Evolutionary conservation across 2,888 invertebrate species (phyloP), one percentile per base, ranked within the genome.

Genomic region (Calameuta idolon): DNA sequence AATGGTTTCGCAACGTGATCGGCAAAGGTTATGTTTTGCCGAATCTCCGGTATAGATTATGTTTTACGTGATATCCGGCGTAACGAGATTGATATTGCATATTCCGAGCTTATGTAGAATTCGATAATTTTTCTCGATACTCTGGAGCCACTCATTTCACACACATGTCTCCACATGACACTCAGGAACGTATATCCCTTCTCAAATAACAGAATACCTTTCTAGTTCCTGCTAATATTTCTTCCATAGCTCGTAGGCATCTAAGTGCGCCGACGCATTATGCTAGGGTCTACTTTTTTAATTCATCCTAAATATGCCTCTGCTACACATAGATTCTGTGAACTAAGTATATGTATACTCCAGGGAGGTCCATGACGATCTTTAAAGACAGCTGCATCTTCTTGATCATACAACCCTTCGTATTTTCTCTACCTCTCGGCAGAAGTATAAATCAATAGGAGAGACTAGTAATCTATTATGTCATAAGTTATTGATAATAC

Each of bases 81-180:
- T 75, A 75, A 77, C 15, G 75, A 77, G 69, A 37, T 77, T 40
- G 34, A 77, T 71, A 77, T 77, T 77, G 77, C 77, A 69, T 34
- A 23, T 55, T 71, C 75, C 68, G 34, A 77, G 34, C 55, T 69
- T 71, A 71, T 69, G 11, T 12, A 71, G 15, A 75, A 75, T 77
- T 75, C 71, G 68, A 69, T 12, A 40, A 77, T 75, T 37, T 33
- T 34, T 75, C 37, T 33, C 69, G 71, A 77, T 69, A 75, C 77
- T 55, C 15, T 77, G 71, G 55, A 77, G 71, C 30, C 77, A 75
- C 75, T 77, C 75, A 77, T 71, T 77, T 69, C 75, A 71, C 69
- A 77, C 71, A 34, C 75, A 77, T 77, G 75, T 55, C 75, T 77
- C 75, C 75, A 75, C 77, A 77, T 77, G 75, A 75, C 77, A 77